Evolutionary conservation across 2,797 vertebrate genomes (phyloP), one percentile per base, ranked within the genome.

Genomic region (Amblyopsis hoosieri): DNA sequence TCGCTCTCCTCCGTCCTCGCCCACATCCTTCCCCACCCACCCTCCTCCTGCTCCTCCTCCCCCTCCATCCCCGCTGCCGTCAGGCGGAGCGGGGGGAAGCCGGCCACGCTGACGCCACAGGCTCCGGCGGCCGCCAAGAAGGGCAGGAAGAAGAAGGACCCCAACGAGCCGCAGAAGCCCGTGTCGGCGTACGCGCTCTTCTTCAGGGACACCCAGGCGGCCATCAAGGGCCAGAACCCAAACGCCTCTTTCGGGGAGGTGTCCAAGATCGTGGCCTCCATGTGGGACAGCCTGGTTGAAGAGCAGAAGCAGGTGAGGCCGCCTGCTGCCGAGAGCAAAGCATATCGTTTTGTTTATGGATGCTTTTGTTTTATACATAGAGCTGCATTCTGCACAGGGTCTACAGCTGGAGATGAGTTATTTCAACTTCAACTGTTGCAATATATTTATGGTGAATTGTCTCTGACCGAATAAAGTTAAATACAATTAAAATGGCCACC

Each of bases 271-370:
- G 96, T 97, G 53, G 96, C 96, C 19, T 98, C 95, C 56, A 98
- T 98, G 96, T 98, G 96, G 96, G 96, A 98, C 88, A 98, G 96
- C 78, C 86, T 97, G 65, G 95, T 94, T 12, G 96, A 97, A 58
- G 95, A 96, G 64, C 96, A 97, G 86, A 97, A 97, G 74, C 96
- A 97, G 93, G 96, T 96, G 6, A 1, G 15, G 23, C n/a, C 15
- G 14, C 12, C 19, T 23, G 23, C 23, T 29, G 23, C 23, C 23
- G 3, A 29, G 23, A 4, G 23, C 23, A 29, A 29, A 29, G 23
- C 23, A 29, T 29, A 29, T 4, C 3, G 23, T 29, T 29, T 29
- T 29, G 23, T 29, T 4, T 29, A 29, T 29, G 23, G 3, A 29
- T 29, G 23, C 23, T 23, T 23, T 23, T 23, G 23, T 23, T 23